Percentiles rank a stretch among this genome's conserved stretches.
Conservation (phyloP, 2,888 invertebrate genomes). For the Calliopum simillimum region DNA sequence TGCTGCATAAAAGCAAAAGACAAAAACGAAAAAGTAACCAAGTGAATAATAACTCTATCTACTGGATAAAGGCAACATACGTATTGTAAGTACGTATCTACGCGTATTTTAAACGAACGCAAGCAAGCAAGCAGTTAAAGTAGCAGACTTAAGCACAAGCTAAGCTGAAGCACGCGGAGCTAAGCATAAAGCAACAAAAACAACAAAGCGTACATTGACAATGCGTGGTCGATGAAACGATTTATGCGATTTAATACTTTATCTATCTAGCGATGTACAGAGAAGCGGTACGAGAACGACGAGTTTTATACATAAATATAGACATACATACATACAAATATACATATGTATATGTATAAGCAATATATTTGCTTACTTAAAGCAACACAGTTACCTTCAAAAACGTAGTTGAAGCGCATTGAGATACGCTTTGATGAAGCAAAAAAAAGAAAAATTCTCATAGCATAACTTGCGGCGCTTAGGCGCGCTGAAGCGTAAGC, state of each 20-base stretch:
- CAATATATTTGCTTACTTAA: neutral
- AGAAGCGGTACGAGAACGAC: too few relatives aligned
- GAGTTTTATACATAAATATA: neutral
- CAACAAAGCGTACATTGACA: neutral
- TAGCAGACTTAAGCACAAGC: too few relatives aligned
- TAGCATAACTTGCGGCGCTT: conserved; percentile 2
- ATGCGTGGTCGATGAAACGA: conserved; percentile 20
- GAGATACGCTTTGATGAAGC: neutral
- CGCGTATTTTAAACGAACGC: neutral
- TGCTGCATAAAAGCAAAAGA: neutral
- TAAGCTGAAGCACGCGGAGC: too few relatives aligned
- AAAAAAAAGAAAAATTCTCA: too few relatives aligned
- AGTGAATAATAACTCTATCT: conserved; percentile 19
- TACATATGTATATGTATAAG: neutral
- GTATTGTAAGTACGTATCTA: too few relatives aligned
- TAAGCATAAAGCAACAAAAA: neutral
- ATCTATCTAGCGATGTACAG: neutral
- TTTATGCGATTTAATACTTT: conserved; percentile 19
- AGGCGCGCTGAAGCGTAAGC: neutral
- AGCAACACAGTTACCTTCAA: neutral
- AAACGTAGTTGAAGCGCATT: neutral
- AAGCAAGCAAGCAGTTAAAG: too few relatives aligned
- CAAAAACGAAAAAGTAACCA: neutral
- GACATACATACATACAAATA: neutral
- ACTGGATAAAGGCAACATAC: neutral